These are phyloP conservation scores for Esox masquinongy DNA, from an alignment of 2,797 vertebrate species.

Conservation along the genomic window DNA sequence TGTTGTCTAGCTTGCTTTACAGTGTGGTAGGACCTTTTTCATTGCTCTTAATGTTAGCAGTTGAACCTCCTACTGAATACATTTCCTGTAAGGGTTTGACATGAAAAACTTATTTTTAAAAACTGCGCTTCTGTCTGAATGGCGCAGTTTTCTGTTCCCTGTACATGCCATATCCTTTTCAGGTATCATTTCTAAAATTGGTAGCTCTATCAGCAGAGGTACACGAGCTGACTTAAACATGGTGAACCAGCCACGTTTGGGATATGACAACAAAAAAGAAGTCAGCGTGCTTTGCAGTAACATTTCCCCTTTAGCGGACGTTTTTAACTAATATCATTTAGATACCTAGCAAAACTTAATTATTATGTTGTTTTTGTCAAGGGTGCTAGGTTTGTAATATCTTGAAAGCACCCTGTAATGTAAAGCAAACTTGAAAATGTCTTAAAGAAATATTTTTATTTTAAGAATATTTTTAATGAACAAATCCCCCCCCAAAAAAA, in stretches of 20 bases:
- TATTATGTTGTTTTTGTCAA: no score
- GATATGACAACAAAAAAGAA: no score
- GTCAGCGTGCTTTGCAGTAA: no score
- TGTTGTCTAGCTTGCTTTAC: neutral
- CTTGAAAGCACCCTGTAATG: neutral
- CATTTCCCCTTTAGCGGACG: no score
- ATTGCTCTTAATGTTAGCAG: neutral
- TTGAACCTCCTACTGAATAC: neutral
- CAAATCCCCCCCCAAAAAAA: neutral
- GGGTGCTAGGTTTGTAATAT: neutral
- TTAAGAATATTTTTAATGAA: neutral
- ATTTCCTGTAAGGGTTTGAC: neutral
- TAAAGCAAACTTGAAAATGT: neutral
- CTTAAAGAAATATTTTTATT: neutral
- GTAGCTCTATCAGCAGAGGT: neutral
- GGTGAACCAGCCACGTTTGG: no score
- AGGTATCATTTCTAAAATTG: neutral
- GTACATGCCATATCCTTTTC: no score
- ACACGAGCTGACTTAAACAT: no score
- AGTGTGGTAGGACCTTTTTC: neutral
- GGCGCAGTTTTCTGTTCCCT: neutral
- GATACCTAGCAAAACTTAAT: no score
- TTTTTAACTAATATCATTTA: no score
- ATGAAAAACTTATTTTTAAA: conserved; percentile 1
- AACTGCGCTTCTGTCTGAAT: neutral